Conservation (phyloP, 2,113 vertebrate species). For the Helogale parvula region DNA sequence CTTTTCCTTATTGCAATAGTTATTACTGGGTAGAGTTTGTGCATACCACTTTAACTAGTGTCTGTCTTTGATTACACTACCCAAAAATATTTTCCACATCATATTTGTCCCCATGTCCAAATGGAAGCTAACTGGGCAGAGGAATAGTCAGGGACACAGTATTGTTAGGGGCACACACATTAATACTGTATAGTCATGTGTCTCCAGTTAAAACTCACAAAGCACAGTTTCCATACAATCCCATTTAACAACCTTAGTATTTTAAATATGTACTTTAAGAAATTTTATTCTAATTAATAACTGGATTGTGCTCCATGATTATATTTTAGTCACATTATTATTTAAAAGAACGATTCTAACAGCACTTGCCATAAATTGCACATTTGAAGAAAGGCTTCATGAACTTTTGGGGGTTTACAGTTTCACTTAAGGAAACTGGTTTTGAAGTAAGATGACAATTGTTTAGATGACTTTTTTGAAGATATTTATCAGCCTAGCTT, state of each 20-base stretch:
- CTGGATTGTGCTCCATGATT: background rate
- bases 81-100: background rate
- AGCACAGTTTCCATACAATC: accelerated
- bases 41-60: background rate
- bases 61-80: background rate
- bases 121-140: background rate
- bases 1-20: background rate
- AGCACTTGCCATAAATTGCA: background rate
- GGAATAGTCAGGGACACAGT: background rate
- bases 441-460: background rate
- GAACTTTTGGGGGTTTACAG: background rate
- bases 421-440: background rate
- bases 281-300: background rate
- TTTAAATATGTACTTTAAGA: background rate
- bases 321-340: background rate
- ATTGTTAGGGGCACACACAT: background rate
- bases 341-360: background rate
- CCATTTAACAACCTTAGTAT: background rate
- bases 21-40: background rate
- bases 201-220: background rate
- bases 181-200: background rate
- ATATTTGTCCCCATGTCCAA: background rate
- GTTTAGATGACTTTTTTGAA: background rate
- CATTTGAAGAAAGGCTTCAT: background rate
- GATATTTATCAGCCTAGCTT: background rate